These are phyloP conservation scores for Tiliacea aurago DNA, from an alignment of 2,888 invertebrate genomes.

Conservation along the genomic window DNA sequence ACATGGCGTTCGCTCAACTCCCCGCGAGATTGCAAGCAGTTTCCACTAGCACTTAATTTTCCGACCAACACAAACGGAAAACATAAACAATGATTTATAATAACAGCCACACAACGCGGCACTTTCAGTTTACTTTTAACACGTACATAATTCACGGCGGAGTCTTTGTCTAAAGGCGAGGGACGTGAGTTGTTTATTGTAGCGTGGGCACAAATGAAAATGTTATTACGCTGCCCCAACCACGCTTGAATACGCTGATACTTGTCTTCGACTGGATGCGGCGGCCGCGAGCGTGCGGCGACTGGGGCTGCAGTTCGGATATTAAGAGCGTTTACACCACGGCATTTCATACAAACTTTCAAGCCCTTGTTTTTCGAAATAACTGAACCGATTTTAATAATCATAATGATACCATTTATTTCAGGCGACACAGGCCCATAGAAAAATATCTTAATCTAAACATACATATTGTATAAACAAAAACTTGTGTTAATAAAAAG, in stretches of 20 bases:
- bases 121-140: constrained; percentile 91
- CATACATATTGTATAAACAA: too few species aligned
- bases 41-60: constrained; percentile 88
- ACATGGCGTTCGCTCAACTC: constrained; percentile 78
- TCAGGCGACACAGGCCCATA: too few species aligned
- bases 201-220: constrained; percentile 90
- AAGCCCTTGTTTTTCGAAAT: too few species aligned
- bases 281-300: constrained; percentile 35
- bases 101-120: constrained; percentile 89
- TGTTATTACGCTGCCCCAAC: constrained; percentile 87
- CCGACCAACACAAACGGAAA: constrained; percentile 89
- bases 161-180: constrained; percentile 90
- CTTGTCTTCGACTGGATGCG: constrained; percentile 70
- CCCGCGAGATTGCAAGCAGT: constrained; percentile 83
- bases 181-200: constrained; percentile 90
- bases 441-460: too few species aligned
- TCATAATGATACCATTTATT: too few species aligned
- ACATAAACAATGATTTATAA: constrained; percentile 91
- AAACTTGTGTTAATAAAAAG: too few species aligned
- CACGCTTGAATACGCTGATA: constrained; percentile 75
- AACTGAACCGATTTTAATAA: too few species aligned
- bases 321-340: too few species aligned
- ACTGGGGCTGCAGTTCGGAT: constrained; percentile 2
- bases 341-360: too few species aligned
- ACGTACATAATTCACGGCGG: constrained; percentile 90